phyloP scores from a whole-genome alignment of 2,797 vertebrate species.

The Phalanger gymnotis region DNA sequence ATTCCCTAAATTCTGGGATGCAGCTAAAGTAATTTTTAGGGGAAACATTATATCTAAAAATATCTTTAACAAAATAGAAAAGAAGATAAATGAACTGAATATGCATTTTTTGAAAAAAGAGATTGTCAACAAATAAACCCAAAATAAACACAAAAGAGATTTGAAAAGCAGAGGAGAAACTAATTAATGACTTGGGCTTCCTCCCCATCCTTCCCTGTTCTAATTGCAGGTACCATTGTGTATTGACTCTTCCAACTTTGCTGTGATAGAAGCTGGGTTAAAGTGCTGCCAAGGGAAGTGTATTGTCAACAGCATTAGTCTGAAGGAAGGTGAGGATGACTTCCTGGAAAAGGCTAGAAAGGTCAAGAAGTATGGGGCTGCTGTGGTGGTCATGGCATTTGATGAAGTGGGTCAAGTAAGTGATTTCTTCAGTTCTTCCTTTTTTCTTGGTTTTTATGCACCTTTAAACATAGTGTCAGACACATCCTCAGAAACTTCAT shows the following conservation, averaged over 20 bases:
- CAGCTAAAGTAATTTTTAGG: neutral
- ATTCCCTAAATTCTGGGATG: neutral
- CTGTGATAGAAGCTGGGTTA: constrained; percentile 95
- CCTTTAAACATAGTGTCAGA: neutral
- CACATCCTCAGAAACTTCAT: neutral
- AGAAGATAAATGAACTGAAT: neutral
- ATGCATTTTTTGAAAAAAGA: neutral
- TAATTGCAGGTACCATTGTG: constrained; percentile 93
- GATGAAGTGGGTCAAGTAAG: constrained; percentile 96
- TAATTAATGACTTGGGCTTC: neutral
- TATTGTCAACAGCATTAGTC: constrained; percentile 98
- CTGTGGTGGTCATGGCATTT: constrained; percentile 97
- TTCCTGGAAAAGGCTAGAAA: constrained; percentile 90
- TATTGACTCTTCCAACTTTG: constrained; percentile 97
- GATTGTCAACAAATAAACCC: neutral
- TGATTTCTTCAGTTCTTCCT: neutral
- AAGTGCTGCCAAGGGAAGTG: constrained; percentile 98
- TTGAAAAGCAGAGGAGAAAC: neutral
- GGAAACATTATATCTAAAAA: neutral
- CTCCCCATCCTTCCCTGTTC: neutral
- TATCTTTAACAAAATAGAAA: neutral
- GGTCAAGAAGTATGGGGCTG: constrained; percentile 93
- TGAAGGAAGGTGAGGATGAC: constrained; percentile 96
- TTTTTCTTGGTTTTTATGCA: neutral
- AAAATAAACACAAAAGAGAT: neutral